Evolutionary conservation across 2,797 vertebrate species (phyloP).

Genomic region (Champsocephalus esox): DNA sequence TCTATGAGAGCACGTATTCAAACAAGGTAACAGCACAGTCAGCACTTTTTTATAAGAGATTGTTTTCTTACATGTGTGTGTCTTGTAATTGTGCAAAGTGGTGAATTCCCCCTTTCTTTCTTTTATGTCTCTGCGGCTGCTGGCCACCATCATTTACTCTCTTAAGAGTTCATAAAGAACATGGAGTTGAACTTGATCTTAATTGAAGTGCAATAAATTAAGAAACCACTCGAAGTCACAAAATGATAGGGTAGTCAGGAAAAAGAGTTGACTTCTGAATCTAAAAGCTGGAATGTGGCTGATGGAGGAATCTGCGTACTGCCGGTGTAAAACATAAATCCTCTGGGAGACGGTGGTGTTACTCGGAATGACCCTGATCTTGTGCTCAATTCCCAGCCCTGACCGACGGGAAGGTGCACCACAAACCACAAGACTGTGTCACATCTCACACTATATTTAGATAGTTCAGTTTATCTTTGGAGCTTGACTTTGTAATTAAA

Average conservation of each 20-base stretch:
- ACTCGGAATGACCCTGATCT: constrained; percentile 58
- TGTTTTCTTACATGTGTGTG: constrained; percentile 30
- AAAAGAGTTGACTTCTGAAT: constrained; percentile 58
- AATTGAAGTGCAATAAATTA: constrained; percentile 65
- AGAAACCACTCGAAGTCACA: constrained; percentile 62
- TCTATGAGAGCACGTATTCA: constrained; percentile 21
- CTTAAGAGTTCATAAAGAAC: constrained; percentile 50
- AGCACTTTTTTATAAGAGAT: constrained; percentile 19
- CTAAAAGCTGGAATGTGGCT: constrained; percentile 48
- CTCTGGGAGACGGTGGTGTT: constrained; percentile 50
- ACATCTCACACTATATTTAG: constrained; percentile 71
- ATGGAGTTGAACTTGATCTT: constrained; percentile 47
- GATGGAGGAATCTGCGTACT: constrained; percentile 50
- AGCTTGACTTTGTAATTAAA: constrained; percentile 75
- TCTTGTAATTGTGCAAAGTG: constrained; percentile 22
- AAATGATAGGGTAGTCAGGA: constrained; percentile 59
- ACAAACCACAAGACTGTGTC: constrained; percentile 67
- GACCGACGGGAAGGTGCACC: constrained; percentile 62
- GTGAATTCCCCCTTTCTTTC: neutral
- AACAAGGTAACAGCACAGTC: constrained; percentile 1
- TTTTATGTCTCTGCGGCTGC: constrained; percentile 20
- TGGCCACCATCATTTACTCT: constrained; percentile 35
- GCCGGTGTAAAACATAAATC: constrained; percentile 53
- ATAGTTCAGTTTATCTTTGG: constrained; percentile 48
- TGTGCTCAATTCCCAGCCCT: constrained; percentile 54